phyloP scores from a whole-genome alignment of 2,888 invertebrate genomes.

The Phengaris arion region DNA sequence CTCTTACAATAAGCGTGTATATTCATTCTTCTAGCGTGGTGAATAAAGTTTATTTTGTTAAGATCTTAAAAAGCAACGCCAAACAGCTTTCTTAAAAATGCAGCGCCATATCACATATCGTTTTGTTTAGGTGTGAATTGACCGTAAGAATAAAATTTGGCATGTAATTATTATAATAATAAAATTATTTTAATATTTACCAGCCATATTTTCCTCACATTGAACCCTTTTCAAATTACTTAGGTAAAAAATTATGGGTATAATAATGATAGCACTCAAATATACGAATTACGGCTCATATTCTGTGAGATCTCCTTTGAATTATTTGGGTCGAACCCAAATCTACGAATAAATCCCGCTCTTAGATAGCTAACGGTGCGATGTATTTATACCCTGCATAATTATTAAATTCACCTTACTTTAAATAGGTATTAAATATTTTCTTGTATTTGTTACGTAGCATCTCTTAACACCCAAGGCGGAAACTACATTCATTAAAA shows the following conservation, averaged over 20 bases:
- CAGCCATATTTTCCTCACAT: background rate
- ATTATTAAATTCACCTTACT: slow-evolving; percentile 33
- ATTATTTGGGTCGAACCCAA: slow-evolving; percentile 71
- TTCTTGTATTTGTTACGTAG: no score
- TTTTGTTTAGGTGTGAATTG: no score
- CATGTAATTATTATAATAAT: background rate
- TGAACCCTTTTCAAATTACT: slow-evolving; percentile 11
- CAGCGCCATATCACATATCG: no score
- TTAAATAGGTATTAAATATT: background rate
- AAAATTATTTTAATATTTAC: background rate
- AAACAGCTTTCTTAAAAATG: no score
- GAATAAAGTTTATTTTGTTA: no score
- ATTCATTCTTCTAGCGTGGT: no score
- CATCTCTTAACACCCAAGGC: no score
- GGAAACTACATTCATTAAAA: no score
- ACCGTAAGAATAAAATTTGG: background rate
- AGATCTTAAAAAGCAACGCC: no score
- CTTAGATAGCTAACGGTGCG: slow-evolving; percentile 62
- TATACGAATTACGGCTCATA: slow-evolving; percentile 45
- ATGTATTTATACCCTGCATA: slow-evolving; percentile 37
- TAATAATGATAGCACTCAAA: slow-evolving; percentile 21
- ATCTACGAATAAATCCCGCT: slow-evolving; percentile 72
- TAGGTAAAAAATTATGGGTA: slow-evolving; percentile 3
- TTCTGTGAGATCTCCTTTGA: slow-evolving; percentile 71
- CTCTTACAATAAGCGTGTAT: no score